Base-by-base conservation (phyloP, 1,140 invertebrate genomes). In the Ceratitis capitata region DNA sequence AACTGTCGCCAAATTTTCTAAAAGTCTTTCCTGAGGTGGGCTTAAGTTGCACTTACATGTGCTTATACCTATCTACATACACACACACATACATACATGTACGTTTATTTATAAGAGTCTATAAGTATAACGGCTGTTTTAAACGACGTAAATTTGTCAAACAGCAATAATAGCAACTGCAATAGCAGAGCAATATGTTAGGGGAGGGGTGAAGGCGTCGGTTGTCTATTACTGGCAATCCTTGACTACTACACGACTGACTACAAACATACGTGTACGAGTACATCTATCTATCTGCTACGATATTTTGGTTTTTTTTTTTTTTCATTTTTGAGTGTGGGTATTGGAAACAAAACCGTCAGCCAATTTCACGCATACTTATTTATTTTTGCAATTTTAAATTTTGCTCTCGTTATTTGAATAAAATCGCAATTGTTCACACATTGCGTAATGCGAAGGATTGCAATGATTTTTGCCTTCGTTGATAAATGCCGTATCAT, bases 361-460 rank as follows among this genome's bases (percentile, higher is more conserved):
- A 83, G 83, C 85, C 83, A 86, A 86, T 86, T 86, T 86, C 85
- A 86, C 85, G 85, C 39, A 69, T 82, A 84, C 83, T 85, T 86
- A 84, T 84, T 86, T 86, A 86, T 84, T 83, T 86, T 86, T 85
- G 85, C 85, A 84, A 85, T 85, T 85, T 85, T 85, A 53, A 78
- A 53, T 53, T 78, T 53, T 53, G 82, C 39, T 23, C 61, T 39
- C 32, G 32, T 84, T 84, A 86, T 86, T 86, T 86, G 84, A 86
- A 86, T 86, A 86, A 86, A 86, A 84, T 86, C 56, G 85, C 85
- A 86, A 86, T 86, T 86, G 84, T 86, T 86, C 69, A 64, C 85
- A 86, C 51, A 84, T 84, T 86, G 85, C 64, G 64, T 45, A 47
- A 19, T 85, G 29, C 32, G n/a, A n/a, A n/a, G 29, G 45, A 32